Base-by-base conservation (phyloP, 2,113 vertebrate genomes). In the Lathamus discolor region DNA sequence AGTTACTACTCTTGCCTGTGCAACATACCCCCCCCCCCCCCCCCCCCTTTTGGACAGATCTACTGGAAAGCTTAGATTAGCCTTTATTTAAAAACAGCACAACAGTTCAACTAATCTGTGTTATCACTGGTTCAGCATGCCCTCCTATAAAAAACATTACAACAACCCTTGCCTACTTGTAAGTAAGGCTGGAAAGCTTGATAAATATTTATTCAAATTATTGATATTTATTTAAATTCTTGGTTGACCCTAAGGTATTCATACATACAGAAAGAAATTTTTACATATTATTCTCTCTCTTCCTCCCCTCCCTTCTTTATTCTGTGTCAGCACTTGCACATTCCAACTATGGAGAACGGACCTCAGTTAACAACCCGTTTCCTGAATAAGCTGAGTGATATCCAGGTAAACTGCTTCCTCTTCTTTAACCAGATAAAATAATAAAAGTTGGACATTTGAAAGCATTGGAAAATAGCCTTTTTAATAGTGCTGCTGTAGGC, bases 261-360 rank as follows among this genome's bases (percentile, higher is more conserved):
- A 11, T 49, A 31, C n/a, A 3, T 92, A 28, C 23, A 6, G 67
- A 66, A 94, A 69, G 15, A 15, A 72, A 9, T 41, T 68, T 33
- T 46, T 51, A 59, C 20, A 49, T 64, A 6, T 35, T 69, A 13
- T 33, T 88, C 9, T 69, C 22, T 84, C 17, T 73, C 39, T n/a
- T 9, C 4, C 8, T 19, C 22, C 7, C 46, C 5, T 35, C 5
- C 22, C 10, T 23, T 13, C 29, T 77, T 61, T 68, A 39, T 83
- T 83, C 49, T 46, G 75, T 77, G 44, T 37, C 88, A 99, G 99
- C 97, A 95, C 76, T 92, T 99, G 76, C 95, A 98, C 23, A 97
- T 99, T 77, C 98, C 98, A 59, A 98, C 97, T 20, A 98, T 98
- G 97, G 98, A 98, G 35, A 98, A 98, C 33, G 97, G 97, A 62